Percentiles rank a stretch among this genome's conserved stretches.
These are phyloP conservation scores for Conops quadrifasciatus DNA, from an alignment of 2,888 invertebrate species.

Conservation along the genomic window DNA sequence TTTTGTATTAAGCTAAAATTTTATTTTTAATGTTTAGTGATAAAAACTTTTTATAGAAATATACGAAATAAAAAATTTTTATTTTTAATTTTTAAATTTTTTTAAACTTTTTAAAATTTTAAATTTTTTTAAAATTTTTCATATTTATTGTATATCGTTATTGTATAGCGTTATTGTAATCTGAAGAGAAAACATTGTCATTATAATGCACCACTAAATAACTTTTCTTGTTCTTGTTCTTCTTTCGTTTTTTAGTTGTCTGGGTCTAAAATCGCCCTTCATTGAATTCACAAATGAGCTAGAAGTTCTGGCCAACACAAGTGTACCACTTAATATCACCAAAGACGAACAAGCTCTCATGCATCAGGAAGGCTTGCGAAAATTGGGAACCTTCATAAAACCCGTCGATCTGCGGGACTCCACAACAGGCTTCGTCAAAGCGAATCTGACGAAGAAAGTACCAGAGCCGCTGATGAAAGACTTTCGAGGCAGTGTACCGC, in stretches of 20 bases:
- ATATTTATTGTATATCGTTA: too few relatives aligned
- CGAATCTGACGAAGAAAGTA: conserved; percentile 61
- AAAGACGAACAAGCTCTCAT: conserved; percentile 64
- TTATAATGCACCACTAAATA: background rate
- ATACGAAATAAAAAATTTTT: too few relatives aligned
- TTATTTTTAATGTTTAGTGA: too few relatives aligned
- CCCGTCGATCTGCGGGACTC: conserved; percentile 63
- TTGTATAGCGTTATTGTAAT: too few relatives aligned
- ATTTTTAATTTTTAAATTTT: too few relatives aligned
- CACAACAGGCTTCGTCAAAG: conserved; percentile 61
- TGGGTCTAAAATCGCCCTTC: conserved; percentile 64
- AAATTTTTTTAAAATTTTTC: too few relatives aligned
- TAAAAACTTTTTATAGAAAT: too few relatives aligned
- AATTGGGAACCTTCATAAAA: conserved; percentile 63
- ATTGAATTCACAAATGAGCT: conserved; percentile 62
- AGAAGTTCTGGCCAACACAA: conserved; percentile 62
- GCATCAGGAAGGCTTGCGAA: conserved; percentile 63
- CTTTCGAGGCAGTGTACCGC: conserved; percentile 41
- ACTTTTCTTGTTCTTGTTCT: conserved; percentile 2
- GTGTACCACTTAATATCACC: conserved; percentile 62
- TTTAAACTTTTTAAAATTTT: too few relatives aligned
- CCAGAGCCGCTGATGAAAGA: conserved; percentile 43
- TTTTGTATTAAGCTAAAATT: too few relatives aligned
- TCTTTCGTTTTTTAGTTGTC: conserved; percentile 51
- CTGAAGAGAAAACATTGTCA: too few relatives aligned